Evolutionary conservation across 1,140 invertebrate species (phyloP).

Genomic region (Drosophila willistoni): DNA sequence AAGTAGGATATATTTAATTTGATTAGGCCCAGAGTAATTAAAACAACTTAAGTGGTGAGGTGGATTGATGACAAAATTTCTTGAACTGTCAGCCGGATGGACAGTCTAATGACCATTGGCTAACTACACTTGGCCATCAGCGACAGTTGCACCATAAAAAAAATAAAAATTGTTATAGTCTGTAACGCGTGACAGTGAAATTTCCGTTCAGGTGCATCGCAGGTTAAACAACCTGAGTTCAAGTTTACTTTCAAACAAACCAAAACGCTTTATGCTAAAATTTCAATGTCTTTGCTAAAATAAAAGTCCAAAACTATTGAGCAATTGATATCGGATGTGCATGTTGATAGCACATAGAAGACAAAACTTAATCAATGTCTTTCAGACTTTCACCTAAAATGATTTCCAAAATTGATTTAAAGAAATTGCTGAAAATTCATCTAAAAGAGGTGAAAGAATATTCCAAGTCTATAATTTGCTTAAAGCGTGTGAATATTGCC

Average conservation of each 20-base stretch:
- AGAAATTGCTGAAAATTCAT: too few species aligned
- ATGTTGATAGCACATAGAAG: neutral
- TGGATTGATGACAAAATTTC: constrained; percentile 33
- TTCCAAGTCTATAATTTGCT: neutral
- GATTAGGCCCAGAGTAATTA: constrained; percentile 44
- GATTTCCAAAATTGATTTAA: too few species aligned
- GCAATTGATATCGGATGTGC: neutral
- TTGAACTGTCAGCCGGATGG: constrained; percentile 41
- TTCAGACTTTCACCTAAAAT: neutral
- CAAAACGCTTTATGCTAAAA: neutral
- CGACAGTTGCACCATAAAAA: constrained; percentile 31
- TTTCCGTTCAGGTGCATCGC: constrained; percentile 25
- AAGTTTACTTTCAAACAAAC: neutral
- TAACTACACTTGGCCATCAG: constrained; percentile 14
- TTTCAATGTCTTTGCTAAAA: neutral
- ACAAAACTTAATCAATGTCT: neutral
- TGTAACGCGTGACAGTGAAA: constrained; percentile 40
- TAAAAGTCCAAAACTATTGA: neutral
- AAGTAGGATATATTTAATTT: too few species aligned
- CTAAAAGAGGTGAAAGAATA: neutral
- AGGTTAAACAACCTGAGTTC: neutral
- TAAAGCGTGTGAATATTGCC: neutral
- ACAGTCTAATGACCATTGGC: constrained; percentile 38
- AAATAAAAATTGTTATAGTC: constrained; percentile 31
- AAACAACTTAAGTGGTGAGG: constrained; percentile 28